Evolutionary conservation across 2,113 vertebrate genomes (phyloP), one percentile per base, ranked within the genome.

Genomic region (Nycticryphes semicollaris): DNA sequence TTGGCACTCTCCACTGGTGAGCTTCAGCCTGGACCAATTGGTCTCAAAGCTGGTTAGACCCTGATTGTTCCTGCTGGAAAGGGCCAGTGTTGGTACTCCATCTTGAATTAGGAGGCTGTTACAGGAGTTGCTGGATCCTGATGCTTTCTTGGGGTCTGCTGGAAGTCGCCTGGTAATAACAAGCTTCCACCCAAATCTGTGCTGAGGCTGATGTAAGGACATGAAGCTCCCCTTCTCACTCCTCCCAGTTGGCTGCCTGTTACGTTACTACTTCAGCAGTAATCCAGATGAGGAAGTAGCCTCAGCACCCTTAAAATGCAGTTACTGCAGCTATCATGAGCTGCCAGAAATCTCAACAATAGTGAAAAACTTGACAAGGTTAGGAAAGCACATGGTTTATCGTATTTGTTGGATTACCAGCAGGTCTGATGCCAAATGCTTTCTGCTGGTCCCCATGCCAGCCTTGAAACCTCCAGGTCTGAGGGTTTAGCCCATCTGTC

Each of bases 1-100:
- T 10, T 57, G 18, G 22, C 20, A 16, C 7, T 69, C 24, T 33
- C 9, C 51, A 14, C 0, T 0, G 1, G 4, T 41, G 37, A 14
- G 6, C 60, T 90, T 82, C 47, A 83, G 57, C 47, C 20, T 84
- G 21, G 7, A 30, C 28, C 45, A 37, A 0, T 12, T 60, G 23
- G 35, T 19, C 30, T 90, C 4, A 8, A 18, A 15, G 41, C 20
- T 43, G 56, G 2, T 83, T 91, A 64, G 62, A 64, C 15, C 35
- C 8, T 16, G 18, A 0, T 62, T 63, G 23, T 6, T 48, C 20
- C 37, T 80, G 10, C 33, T 92, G 60, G 30, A 45, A n/a, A 21
- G 13, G 50, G 10, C 16, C 18, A 23, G 8, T 30, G 39, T 47
- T 22, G 9, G 9, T 59, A 21, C 21, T 93, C 21, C 54, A 41